Evolutionary conservation across 1,140 invertebrate genomes (phyloP), one percentile per base, ranked within the genome.

Genomic region (Spodoptera litura): DNA sequence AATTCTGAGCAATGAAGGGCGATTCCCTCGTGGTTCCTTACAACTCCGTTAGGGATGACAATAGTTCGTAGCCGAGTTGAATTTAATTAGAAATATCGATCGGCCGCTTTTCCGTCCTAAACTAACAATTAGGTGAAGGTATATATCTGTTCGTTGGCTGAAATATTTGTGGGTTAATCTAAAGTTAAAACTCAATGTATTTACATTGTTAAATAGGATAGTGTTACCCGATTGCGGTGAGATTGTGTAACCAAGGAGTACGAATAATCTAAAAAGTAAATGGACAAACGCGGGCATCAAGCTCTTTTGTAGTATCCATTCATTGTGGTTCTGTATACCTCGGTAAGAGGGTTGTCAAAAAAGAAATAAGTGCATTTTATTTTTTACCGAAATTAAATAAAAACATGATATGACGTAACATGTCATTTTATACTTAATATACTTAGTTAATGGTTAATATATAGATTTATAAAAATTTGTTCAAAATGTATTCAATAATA

Each of bases 1-100:
- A 92, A 92, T 93, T 92, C 85, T 75, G 83, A 82, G 80, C 88
- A 87, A 86, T 87, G 87, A 86, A 89, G 90, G 87, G 91, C 83
- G 85, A 89, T 83, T 87, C 90, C 89, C 87, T 70, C 66, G 82
- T 31, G 49, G 83, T 83, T 81, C 61, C 79, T 74, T 78, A 81
- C 85, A 78, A 75, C 84, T 74, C 72, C 56, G 58, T 74, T 86
- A 81, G 86, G 88, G 87, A 83, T 89, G 89, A 90, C 89, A 89
- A 88, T 88, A 78, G 71, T 72, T 71, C 84, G 85, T 77, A 86
- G 90, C 58, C 44, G 51, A 75, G 44, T 75, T 64, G 59, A 62
- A 91, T 88, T 84, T 85, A 85, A 93, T 93, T 91, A 93, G 86
- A 88, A 83, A 84, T 84, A 86, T 90, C 88, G 91, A 92, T 92